A percentile compares a stretch with the other conserved stretches of the same genome.
phyloP scores from a whole-genome alignment of 1,140 invertebrate species.

The Drosophila guanche region DNA sequence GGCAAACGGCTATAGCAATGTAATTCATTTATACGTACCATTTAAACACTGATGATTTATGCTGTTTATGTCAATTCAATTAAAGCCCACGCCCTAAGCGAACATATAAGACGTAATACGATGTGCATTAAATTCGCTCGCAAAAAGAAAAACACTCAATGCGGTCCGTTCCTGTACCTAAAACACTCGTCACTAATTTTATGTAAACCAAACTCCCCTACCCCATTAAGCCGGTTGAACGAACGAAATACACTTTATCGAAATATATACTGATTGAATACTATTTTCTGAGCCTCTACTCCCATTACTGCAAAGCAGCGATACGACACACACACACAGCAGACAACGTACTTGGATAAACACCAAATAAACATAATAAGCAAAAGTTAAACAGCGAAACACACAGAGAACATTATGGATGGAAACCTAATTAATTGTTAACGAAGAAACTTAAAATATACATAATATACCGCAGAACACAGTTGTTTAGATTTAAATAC shows the following conservation, averaged over 20 bases:
- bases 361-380: conserved; percentile 45
- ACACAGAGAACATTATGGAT: conserved; percentile 33
- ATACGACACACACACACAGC: conserved; percentile 41
- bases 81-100: conserved; percentile 21
- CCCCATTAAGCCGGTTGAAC: conserved; percentile 35
- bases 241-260: conserved; percentile 24
- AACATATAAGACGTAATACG: conserved; percentile 32
- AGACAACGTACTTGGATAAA: conserved; percentile 72
- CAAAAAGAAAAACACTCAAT: conserved; percentile 25
- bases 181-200: conserved; percentile 57
- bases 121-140: conserved; percentile 43
- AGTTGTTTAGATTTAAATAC: conserved; percentile 56
- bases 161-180: conserved; percentile 71
- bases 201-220: conserved; percentile 20
- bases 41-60: conserved; percentile 25
- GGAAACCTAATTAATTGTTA: conserved; percentile 75
- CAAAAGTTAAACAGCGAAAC: conserved; percentile 63
- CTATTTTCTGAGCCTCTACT: conserved; percentile 65
- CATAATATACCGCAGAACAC: conserved; percentile 37
- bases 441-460: conserved; percentile 41
- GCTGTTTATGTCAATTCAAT: conserved; percentile 57
- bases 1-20: conserved; percentile 24
- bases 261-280: conserved; percentile 35
- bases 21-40: conserved; percentile 40
- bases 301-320: conserved; percentile 63